Evolutionary conservation across 1,140 invertebrate species (phyloP), one percentile per base, ranked within the genome.

Genomic region (Drosophila jambulina): DNA sequence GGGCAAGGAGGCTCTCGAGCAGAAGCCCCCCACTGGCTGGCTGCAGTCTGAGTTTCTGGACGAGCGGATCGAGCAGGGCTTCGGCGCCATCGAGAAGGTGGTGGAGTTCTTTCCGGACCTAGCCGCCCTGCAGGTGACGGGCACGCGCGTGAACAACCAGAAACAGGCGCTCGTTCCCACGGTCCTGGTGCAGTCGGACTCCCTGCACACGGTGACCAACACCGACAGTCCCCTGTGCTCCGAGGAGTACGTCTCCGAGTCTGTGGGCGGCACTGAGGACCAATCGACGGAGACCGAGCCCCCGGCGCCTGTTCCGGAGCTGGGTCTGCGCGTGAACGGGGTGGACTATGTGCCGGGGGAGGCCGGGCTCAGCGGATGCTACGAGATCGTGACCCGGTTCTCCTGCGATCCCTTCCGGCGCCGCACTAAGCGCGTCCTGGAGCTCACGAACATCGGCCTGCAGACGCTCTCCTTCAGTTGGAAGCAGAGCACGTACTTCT

Each of bases 41-140:
- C 43, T 91, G 2, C 45, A 79, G 23, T 92, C 91, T 0, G 21
- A 46, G 3, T 69, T 80, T 3, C 29, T 92, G 5, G 82, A 92
- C 5, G 4, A 80, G n/a, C 65, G 62, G 2, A 68, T 92, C 9
- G 78, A 75, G 9, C 9, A 72, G 17, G 48, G 32, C 9, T 82
- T 85, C 32, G 1, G 8, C 0, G 64, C 76, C 19, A 90, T 92
- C 13, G n/a, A 63, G 13, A 51, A 77, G 0, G 91, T 92, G 5
- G 27, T 92, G 3, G 82, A 92, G 32, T 92, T 83, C 42, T 80
- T 90, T 56, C 91, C 91, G 2, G 82, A 92, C 19, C 43, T 92
- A 0, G 53, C 80, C 5, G 9, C 36, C 1, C 40, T 92, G 5
- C 75, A 92, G 54, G 70, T 92, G 3, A 70, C 51, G 0, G 91